phyloP scores from a whole-genome alignment of 2,888 invertebrate species.

The Oegoconia quadripuncta region DNA sequence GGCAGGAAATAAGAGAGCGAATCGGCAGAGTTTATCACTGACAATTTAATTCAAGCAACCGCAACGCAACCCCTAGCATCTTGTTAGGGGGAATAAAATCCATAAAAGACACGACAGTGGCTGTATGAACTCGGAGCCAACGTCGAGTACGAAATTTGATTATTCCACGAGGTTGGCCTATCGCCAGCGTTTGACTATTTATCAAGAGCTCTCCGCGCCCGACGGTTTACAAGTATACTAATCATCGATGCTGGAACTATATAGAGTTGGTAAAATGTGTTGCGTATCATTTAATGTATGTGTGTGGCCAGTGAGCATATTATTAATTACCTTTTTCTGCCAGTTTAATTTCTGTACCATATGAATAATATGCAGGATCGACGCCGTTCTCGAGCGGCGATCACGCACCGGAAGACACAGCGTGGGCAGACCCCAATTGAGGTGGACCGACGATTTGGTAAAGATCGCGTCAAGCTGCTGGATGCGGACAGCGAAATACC shows the following conservation, averaged over 20 bases:
- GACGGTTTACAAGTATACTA: slow-evolving; percentile 74
- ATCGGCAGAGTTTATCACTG: slow-evolving; percentile 66
- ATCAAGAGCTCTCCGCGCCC: slow-evolving; percentile 65
- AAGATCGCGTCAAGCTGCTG: too few relatives aligned
- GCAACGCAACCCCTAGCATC: slow-evolving; percentile 61
- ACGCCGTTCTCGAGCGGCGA: too few relatives aligned
- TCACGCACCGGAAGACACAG: too few relatives aligned
- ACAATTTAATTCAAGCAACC: slow-evolving; percentile 72
- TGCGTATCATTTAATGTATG: neutral
- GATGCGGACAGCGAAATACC: too few relatives aligned
- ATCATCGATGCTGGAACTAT: slow-evolving; percentile 55
- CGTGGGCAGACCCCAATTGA: too few relatives aligned
- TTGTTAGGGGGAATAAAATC: slow-evolving; percentile 74
- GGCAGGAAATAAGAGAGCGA: slow-evolving; percentile 50
- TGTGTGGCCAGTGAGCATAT: too few relatives aligned
- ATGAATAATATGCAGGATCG: too few relatives aligned
- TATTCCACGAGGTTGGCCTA: slow-evolving; percentile 78
- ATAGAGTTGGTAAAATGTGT: slow-evolving; percentile 36
- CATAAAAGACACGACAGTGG: slow-evolving; percentile 71
- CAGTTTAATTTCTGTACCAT: too few relatives aligned
- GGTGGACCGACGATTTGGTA: too few relatives aligned
- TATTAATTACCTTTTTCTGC: too few relatives aligned
- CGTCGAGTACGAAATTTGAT: slow-evolving; percentile 72
- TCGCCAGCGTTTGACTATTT: slow-evolving; percentile 74
- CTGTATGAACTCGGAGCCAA: slow-evolving; percentile 45